Conservation (phyloP, 2,797 vertebrate genomes). For the Acipenser transmontanus region DNA sequence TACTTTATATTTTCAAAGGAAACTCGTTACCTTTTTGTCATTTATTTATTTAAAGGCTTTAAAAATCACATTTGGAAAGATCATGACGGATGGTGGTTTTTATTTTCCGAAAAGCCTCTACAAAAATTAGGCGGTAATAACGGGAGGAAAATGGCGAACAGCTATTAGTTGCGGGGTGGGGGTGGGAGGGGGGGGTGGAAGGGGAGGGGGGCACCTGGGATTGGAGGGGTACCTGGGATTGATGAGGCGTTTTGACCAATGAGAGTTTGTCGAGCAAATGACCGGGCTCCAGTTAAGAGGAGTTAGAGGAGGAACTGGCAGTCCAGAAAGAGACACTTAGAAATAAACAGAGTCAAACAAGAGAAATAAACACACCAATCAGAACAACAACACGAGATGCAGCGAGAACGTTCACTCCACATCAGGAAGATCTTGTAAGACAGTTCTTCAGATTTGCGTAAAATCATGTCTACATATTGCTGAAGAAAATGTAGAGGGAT, state of each 20-base stretch:
- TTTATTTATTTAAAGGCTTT: neutral
- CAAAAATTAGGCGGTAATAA: constrained; percentile 74
- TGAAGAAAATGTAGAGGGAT: constrained; percentile 43
- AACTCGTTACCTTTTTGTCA: neutral
- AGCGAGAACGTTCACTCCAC: constrained; percentile 40
- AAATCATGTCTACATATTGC: constrained; percentile 33
- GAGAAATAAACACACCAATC: constrained; percentile 56
- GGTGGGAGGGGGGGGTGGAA: no score
- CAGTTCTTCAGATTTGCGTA: constrained; percentile 41
- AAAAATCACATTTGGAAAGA: constrained; percentile 12
- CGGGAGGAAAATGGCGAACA: constrained; percentile 68
- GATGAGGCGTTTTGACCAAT: constrained; percentile 76
- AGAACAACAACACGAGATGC: constrained; percentile 56
- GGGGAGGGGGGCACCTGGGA: constrained; percentile 50
- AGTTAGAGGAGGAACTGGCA: constrained; percentile 70
- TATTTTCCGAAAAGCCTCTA: constrained; percentile 38
- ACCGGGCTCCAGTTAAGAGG: constrained; percentile 81
- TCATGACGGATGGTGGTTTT: constrained; percentile 14
- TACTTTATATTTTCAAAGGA: neutral
- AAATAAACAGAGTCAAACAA: constrained; percentile 56
- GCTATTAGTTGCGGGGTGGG: constrained; percentile 55
- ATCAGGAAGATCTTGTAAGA: constrained; percentile 56
- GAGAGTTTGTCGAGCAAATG: constrained; percentile 54
- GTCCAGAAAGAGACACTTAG: constrained; percentile 70
- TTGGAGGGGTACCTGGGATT: constrained; percentile 74